These are phyloP conservation scores for Aproaerema taeniolella DNA, from an alignment of 2,888 invertebrate species.

Conservation along the genomic window DNA sequence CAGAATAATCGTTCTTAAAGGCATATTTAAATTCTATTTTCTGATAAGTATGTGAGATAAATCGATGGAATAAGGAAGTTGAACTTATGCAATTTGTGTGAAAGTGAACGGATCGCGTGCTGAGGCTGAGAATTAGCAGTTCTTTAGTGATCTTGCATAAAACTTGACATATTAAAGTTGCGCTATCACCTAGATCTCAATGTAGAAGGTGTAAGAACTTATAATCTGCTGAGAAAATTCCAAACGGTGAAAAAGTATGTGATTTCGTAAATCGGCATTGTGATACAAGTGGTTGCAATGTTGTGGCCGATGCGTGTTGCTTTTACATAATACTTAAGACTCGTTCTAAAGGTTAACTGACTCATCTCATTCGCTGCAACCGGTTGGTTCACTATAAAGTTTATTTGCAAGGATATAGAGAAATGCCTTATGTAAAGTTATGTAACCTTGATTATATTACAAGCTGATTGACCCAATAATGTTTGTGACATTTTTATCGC, in stretches of 20 bases:
- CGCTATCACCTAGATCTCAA: constrained; percentile 4
- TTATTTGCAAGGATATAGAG: no score
- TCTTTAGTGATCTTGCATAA: constrained; percentile 16
- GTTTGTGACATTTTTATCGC: no score
- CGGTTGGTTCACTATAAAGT: neutral
- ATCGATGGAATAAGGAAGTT: constrained; percentile 40
- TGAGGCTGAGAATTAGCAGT: constrained; percentile 32
- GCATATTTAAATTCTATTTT: no score
- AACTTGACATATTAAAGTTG: constrained; percentile 7
- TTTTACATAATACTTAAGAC: constrained; percentile 33
- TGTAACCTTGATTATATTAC: no score
- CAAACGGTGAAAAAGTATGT: neutral
- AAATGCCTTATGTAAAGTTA: no score
- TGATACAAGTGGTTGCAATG: neutral
- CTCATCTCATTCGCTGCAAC: neutral
- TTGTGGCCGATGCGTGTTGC: neutral
- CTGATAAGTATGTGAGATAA: constrained; percentile 29
- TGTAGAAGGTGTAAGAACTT: constrained; percentile 11
- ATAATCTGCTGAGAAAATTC: neutral
- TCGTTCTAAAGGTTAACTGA: constrained; percentile 33
- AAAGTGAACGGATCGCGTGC: constrained; percentile 49
- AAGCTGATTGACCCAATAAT: no score
- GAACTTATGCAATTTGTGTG: constrained; percentile 37
- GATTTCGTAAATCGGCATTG: neutral
- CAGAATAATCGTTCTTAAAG: constrained; percentile 25